Conservation (phyloP, 2,113 vertebrate species). For the Syrmaticus mikado region DNA sequence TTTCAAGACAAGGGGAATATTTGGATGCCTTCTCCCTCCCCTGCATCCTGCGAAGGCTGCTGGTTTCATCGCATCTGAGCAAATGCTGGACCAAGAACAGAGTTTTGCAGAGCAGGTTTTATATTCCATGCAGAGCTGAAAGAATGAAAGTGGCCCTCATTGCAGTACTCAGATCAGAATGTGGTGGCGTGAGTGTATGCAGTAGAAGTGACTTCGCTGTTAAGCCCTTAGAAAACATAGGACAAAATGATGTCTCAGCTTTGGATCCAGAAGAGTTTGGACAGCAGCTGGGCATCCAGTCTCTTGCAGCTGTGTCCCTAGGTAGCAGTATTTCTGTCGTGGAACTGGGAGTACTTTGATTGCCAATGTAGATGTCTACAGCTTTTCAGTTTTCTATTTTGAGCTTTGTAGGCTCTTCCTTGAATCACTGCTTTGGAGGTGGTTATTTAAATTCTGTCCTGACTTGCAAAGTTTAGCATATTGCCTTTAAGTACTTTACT, state of each 20-base stretch:
- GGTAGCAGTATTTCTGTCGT: neutral
- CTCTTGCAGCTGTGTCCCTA: neutral
- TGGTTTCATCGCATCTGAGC: neutral
- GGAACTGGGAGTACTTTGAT: neutral
- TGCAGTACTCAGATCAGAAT: neutral
- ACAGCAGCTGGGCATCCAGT: neutral
- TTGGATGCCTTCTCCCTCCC: neutral
- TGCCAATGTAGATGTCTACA: neutral
- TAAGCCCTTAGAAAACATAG: neutral
- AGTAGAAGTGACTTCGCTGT: neutral
- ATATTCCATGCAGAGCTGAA: neutral
- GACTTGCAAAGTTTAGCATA: neutral
- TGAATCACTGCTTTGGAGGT: neutral
- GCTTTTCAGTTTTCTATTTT: neutral
- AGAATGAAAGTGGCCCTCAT: neutral
- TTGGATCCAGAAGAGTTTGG: neutral
- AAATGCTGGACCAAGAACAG: neutral
- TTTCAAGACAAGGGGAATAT: neutral
- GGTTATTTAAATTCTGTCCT: neutral
- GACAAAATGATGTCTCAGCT: neutral
- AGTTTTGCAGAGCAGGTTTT: neutral
- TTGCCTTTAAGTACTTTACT: neutral
- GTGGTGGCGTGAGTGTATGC: neutral
- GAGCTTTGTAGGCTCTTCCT: neutral
- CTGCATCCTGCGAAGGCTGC: neutral